These are phyloP conservation scores for Ophiothrix spiculata DNA, from an alignment of 35 echinoderm and acorn worm genomes.

Conservation along the genomic window DNA sequence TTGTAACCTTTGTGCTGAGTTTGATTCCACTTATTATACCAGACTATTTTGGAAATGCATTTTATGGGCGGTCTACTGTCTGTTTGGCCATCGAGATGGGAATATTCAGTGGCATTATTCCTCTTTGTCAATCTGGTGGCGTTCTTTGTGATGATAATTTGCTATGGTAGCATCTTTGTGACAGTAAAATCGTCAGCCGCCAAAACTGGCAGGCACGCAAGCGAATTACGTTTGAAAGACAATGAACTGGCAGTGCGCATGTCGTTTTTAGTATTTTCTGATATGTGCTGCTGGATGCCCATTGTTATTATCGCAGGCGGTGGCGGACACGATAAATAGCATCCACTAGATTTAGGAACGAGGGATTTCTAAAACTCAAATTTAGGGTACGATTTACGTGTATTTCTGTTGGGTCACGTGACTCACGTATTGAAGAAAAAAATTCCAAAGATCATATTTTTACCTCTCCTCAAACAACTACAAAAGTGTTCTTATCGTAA, in stretches of 20 bases:
- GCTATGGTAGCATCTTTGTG: conserved; percentile 60
- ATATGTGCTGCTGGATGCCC: conserved; percentile 72
- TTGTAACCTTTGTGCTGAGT: conserved; percentile 14
- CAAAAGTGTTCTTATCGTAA: too few species aligned
- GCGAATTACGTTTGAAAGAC: conserved; percentile 9
- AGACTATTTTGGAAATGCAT: conserved; percentile 53
- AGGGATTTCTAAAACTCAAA: too few species aligned
- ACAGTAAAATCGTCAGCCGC: conserved; percentile 53
- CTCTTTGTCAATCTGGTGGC: conserved; percentile 56
- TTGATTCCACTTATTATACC: conserved; percentile 26
- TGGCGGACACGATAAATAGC: too few species aligned
- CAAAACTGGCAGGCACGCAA: background rate
- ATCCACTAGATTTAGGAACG: too few species aligned
- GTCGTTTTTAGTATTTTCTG: conserved; percentile 49
- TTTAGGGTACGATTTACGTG: too few species aligned
- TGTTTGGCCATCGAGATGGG: conserved; percentile 62
- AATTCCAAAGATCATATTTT: too few species aligned
- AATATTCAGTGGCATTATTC: conserved; percentile 63
- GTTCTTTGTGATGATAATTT: conserved; percentile 39
- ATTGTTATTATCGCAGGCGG: conserved; percentile 52
- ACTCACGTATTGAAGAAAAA: too few species aligned
- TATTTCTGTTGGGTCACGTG: too few species aligned
- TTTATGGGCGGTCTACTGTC: conserved; percentile 67
- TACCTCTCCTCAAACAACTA: too few species aligned
- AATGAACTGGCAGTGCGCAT: conserved; percentile 47